Base-by-base conservation (phyloP, 2,888 invertebrate genomes). In the Tetranychus piercei region DNA sequence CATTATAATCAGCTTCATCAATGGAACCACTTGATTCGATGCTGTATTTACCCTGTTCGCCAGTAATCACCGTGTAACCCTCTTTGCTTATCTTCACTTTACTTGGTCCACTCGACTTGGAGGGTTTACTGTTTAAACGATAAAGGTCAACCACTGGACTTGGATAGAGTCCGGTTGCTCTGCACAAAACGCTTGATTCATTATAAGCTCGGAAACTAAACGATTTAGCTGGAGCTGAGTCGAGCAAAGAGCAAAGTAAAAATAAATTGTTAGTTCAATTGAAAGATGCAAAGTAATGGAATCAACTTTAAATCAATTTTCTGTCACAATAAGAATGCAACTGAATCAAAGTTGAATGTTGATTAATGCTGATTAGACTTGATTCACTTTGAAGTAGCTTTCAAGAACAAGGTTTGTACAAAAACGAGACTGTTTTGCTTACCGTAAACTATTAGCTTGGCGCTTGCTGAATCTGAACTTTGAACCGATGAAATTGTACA, bases 371-470 rank as follows among this genome's bases (percentile, higher is more conserved):
- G n/a, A n/a, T n/a, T n/a, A n/a, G 9, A 65, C 65, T 65, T 65
- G 65, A 65, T 66, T 18, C 18, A 18, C 66, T 66, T n/a, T 66
- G 18, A 20, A 20, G 66, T 66, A n/a, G 6, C 6, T 65, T 4
- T 65, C 6, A 65, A n/a, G n/a, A n/a, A n/a, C n/a, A n/a, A n/a
- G 64, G 15, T 64, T 64, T 64, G 8, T 64, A n/a, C n/a, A 65
- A 4, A 65, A 65, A 6, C 3, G 4, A 65, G 6, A 64, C 2
- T 34, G 23, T 23, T 23, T 23, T 23, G 71, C 78, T 76, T 73
- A 78, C 78, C 75, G 67, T 78, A 78, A 5, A 79, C 77, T 55
- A 78, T 75, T 71, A 78, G 73, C 74, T 75, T 74, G 23, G 77
- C 74, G 34, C 76, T 75, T 45, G 73, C 72, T 73, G 73, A 74